Evolutionary conservation across 2,797 vertebrate genomes (phyloP).

Genomic region (Acanthiza pusilla): DNA sequence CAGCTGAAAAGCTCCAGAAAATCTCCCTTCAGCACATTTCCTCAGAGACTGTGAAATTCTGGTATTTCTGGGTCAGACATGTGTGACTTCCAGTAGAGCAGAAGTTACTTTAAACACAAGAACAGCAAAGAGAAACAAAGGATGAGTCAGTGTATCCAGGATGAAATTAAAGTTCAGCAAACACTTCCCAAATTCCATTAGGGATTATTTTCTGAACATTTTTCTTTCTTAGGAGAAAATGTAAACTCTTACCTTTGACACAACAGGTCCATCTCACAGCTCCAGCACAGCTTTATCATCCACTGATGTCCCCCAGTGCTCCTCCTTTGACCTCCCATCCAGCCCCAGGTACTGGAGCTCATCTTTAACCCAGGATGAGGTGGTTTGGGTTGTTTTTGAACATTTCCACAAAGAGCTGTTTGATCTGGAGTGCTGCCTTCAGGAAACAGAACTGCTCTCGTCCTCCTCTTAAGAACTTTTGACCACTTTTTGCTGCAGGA

Average conservation of each 20-base stretch:
- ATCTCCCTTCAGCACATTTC: neutral
- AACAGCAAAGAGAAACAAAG: neutral
- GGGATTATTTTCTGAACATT: neutral
- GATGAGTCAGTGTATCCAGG: neutral
- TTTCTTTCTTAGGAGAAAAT: neutral
- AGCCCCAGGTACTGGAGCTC: slow-evolving; percentile 35
- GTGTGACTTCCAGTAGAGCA: neutral
- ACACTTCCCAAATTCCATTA: neutral
- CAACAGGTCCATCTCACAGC: neutral
- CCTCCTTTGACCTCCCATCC: slow-evolving; percentile 15
- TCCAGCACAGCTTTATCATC: neutral
- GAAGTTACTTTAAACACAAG: neutral
- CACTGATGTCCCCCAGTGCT: neutral
- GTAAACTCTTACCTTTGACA: neutral
- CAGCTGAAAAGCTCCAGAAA: neutral
- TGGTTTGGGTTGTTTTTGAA: neutral
- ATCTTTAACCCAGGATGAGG: slow-evolving; percentile 36
- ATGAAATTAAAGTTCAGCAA: neutral
- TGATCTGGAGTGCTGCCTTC: slow-evolving; percentile 46
- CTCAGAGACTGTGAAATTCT: neutral
- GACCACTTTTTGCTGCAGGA: slow-evolving; percentile 47
- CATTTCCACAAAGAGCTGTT: slow-evolving; percentile 43
- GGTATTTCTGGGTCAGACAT: neutral
- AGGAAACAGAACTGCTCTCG: neutral
- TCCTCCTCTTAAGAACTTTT: slow-evolving; percentile 18